Conservation (phyloP, 2,797 vertebrate genomes). For the Enteromius treurensis region DNA sequence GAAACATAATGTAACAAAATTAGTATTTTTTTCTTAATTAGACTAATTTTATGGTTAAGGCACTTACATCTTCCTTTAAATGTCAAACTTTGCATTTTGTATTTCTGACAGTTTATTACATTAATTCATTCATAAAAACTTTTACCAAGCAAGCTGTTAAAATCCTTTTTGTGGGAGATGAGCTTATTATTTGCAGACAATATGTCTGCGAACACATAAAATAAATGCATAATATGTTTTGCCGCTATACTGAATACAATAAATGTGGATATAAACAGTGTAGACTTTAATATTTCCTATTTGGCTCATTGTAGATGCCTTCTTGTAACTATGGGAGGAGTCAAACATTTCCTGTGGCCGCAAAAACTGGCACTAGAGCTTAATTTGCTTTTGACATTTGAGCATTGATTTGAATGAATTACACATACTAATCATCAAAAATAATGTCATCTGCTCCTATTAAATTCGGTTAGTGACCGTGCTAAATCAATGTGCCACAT, state of each 20-base stretch:
- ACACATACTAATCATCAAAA: neutral
- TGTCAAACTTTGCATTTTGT: neutral
- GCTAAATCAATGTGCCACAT: neutral
- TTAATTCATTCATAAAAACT: neutral
- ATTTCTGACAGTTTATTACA: neutral
- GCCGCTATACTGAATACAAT: too few relatives aligned
- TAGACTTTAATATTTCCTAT: neutral
- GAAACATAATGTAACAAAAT: neutral
- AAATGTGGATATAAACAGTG: neutral
- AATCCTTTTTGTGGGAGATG: neutral
- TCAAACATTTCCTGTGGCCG: neutral
- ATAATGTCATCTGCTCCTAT: slow-evolving; percentile 5
- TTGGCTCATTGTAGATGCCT: neutral
- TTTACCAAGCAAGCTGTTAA: neutral
- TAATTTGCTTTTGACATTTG: neutral
- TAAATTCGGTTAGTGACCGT: neutral
- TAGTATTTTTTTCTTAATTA: neutral
- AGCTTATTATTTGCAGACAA: neutral
- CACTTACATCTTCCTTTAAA: neutral
- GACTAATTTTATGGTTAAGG: neutral
- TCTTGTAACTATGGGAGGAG: neutral
- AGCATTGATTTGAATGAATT: slow-evolving; percentile 6
- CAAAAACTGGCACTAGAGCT: neutral
- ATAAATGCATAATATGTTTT: neutral
- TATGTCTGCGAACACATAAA: neutral